Conservation (phyloP, 2,888 invertebrate species). For the Eristalis intricaria region DNA sequence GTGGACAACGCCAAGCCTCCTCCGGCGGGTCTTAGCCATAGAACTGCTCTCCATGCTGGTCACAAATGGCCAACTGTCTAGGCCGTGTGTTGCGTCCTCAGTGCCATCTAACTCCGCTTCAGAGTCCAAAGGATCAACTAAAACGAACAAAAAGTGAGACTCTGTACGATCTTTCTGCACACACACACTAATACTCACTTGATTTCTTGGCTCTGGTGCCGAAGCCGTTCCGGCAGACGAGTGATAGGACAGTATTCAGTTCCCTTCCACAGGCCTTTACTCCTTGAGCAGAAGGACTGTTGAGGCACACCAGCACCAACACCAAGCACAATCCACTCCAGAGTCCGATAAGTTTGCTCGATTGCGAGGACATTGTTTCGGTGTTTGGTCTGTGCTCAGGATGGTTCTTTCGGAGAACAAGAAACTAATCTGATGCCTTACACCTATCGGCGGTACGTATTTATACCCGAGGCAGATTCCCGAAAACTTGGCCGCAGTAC, state of each 20-base stretch:
- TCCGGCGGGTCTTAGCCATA: slow-evolving; percentile 73
- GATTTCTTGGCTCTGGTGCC: slow-evolving; percentile 73
- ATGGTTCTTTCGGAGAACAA: background rate
- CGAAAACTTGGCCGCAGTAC: background rate
- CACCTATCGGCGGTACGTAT: background rate
- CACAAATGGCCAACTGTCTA: slow-evolving; percentile 67
- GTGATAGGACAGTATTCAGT: slow-evolving; percentile 69
- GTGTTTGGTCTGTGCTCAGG: background rate
- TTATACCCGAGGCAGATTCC: background rate
- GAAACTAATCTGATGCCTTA: background rate
- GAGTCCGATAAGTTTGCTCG: background rate
- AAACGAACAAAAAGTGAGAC: background rate
- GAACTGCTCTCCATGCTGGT: slow-evolving; percentile 59
- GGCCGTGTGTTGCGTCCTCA: slow-evolving; percentile 14
- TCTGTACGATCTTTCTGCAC: background rate
- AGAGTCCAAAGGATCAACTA: slow-evolving; percentile 48
- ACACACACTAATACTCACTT: slow-evolving; percentile 39
- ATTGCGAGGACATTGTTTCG: background rate
- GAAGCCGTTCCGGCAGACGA: slow-evolving; percentile 74
- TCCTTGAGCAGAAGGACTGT: background rate
- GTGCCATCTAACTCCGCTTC: slow-evolving; percentile 62
- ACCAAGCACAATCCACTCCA: background rate
- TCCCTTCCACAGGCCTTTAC: slow-evolving; percentile 73
- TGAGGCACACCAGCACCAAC: background rate
- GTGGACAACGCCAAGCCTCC: slow-evolving; percentile 74